Conservation (phyloP, 2,888 invertebrate genomes). For the Ophonus ardosiacus region DNA sequence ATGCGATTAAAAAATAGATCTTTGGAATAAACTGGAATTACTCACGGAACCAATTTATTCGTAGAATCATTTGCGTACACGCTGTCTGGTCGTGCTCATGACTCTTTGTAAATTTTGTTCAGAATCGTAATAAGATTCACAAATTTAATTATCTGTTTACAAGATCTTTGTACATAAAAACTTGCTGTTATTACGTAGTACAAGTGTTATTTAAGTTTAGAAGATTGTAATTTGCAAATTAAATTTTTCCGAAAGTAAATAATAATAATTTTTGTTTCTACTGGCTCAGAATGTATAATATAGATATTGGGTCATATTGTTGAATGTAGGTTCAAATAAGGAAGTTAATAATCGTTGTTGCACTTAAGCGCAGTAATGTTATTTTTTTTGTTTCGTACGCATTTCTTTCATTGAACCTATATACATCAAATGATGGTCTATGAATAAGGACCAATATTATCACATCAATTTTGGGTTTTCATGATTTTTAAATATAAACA, state of each 20-base stretch:
- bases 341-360: no score
- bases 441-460: no score
- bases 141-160: slow-evolving; percentile 27
- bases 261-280: not conserved
- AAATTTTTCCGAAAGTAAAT: slow-evolving; percentile 7
- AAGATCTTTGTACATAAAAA: slow-evolving; percentile 21
- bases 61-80: slow-evolving; percentile 3
- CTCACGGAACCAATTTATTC: slow-evolving; percentile 25
- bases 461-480: no score
- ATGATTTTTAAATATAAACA: no score
- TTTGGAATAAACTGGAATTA: not conserved
- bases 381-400: no score
- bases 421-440: no score
- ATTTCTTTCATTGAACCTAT: no score
- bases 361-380: no score
- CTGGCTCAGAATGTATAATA: no score
- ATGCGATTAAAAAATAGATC: not conserved
- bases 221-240: slow-evolving; percentile 13
- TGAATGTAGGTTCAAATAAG: no score
- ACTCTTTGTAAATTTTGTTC: slow-evolving; percentile 9
- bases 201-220: slow-evolving; percentile 10
- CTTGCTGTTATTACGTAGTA: slow-evolving; percentile 7
- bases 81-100: slow-evolving; percentile 22
- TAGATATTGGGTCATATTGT: no score
- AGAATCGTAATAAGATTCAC: slow-evolving; percentile 30